Evolutionary conservation across 1,140 invertebrate species (phyloP), one percentile per base, ranked within the genome.

Genomic region (Caenorhabditis inopinata): DNA sequence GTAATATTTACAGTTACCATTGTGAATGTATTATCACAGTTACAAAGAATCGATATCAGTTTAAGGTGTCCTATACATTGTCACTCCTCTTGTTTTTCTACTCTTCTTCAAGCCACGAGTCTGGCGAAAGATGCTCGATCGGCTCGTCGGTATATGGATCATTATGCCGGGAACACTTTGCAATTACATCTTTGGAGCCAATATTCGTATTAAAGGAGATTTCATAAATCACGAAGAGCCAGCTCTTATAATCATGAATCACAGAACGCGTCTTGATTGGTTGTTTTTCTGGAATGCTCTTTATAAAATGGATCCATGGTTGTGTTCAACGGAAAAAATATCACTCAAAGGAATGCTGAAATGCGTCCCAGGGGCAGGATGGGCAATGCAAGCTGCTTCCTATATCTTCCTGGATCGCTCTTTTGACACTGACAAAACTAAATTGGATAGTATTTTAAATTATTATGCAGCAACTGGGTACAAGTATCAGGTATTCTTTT

Each of bases 251-350:
- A 90, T 96, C 7, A 93, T 94, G 92, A 96, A 95, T 88, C 94
- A 96, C 88, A 90, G 94, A 23, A 95, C 94, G 5, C 23, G 94
- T 51, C 91, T 95, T 16, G 94, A 96, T 88, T 95, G 94, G 94
- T 93, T 95, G 86, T 95, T 94, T 88, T 90, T 94, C 25, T 95
- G 94, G 94, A 93, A 92, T 42, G 93, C 92, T 23, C 91, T 95
- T 88, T 93, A 93, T 83, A 93, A 94, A 87, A 93, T 92, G 12
- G 92, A 93, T 21, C 87, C 92, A 85, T 90, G 91, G 46, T 89
- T 90, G 12, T 85, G 90, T 32, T 92, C 92, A 82, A 90, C 91
- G 42, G 91, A 93, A 18, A 94, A 94, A 87, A 94, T 95, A 85
- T 92, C 95, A 75, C 90, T 95, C 1, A 96, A 95, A 87, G 92